Conservation (phyloP, 2,888 invertebrate species). For the Campoletis raptor region DNA sequence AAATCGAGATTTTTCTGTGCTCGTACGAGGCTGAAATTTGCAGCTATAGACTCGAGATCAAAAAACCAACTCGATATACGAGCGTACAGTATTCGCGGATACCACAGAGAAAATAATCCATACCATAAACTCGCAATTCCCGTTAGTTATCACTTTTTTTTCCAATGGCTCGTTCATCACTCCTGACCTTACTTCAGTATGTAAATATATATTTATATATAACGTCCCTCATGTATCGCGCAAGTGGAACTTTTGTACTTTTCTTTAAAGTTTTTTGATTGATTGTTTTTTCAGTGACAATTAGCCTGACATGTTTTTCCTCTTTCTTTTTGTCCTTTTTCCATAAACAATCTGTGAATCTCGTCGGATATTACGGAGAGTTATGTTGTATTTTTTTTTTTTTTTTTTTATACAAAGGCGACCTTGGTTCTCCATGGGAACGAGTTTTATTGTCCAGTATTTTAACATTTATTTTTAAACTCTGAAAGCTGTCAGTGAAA, state of each 20-base stretch:
- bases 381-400: not conserved
- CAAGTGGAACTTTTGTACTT: conserved; percentile 22
- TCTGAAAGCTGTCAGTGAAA: not conserved
- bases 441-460: conserved; percentile 51
- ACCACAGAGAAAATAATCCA: not conserved
- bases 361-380: conserved; percentile 9
- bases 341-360: conserved; percentile 28
- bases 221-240: conserved; percentile 7
- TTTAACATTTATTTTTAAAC: conserved; percentile 58
- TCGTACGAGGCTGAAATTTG: conserved; percentile 13
- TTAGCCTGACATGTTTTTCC: not conserved
- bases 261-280: conserved; percentile 31
- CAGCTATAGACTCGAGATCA: conserved; percentile 29
- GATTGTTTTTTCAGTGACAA: conserved; percentile 11
- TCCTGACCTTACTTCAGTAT: conserved; percentile 5
- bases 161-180: conserved; percentile 9
- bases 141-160: conserved; percentile 5
- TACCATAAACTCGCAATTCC: not conserved
- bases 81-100: conserved; percentile 24
- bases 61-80: not conserved
- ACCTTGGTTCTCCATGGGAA: conserved; percentile 43
- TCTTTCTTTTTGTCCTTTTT: conserved; percentile 15
- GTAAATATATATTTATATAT: conserved; percentile 18
- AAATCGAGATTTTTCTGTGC: conserved; percentile 6
- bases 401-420: conserved; percentile 47